A percentile compares a stretch with the other conserved stretches of the same genome.
Conservation (phyloP, 2,888 invertebrate species). For the Zaprionus lineosus region DNA sequence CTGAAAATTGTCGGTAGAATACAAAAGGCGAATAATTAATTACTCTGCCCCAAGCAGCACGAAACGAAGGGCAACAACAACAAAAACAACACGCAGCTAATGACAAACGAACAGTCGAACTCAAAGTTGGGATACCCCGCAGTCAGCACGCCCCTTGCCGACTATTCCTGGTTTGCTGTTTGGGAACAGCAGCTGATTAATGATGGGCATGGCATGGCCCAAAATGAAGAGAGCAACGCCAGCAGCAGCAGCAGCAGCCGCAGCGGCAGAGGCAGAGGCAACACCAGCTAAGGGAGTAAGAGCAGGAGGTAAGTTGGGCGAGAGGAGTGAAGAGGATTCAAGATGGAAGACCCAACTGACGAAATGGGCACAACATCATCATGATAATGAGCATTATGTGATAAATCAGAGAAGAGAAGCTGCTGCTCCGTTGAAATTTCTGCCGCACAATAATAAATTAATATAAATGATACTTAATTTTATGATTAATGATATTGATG, state of each 20-base stretch:
- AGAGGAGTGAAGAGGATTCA: constrained; percentile 17
- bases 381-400: constrained; percentile 72
- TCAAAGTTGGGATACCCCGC: constrained; percentile 15
- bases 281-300: neutral
- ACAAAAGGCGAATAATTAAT: constrained; percentile 80
- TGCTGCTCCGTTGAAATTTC: constrained; percentile 63
- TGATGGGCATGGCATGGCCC: constrained; percentile 59
- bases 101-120: constrained; percentile 66
- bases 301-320: constrained; percentile 3
- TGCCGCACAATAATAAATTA: constrained; percentile 77
- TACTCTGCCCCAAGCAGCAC: constrained; percentile 71
- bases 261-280: too few species aligned
- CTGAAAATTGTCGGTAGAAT: constrained; percentile 74
- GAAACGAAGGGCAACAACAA: constrained; percentile 47
- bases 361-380: constrained; percentile 76
- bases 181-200: constrained; percentile 68
- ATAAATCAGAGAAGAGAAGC: constrained; percentile 56
- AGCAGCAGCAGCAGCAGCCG: too few species aligned
- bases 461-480: constrained; percentile 81
- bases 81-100: constrained; percentile 52
- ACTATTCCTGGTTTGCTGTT: neutral
- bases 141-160: constrained; percentile 3
- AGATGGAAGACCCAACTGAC: constrained; percentile 48
- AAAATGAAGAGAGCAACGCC: neutral
- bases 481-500: constrained; percentile 79